Percentiles rank a stretch among this genome's conserved stretches.
Evolutionary conservation across 1,140 invertebrate genomes (phyloP).

Genomic region (Grapholita molesta): DNA sequence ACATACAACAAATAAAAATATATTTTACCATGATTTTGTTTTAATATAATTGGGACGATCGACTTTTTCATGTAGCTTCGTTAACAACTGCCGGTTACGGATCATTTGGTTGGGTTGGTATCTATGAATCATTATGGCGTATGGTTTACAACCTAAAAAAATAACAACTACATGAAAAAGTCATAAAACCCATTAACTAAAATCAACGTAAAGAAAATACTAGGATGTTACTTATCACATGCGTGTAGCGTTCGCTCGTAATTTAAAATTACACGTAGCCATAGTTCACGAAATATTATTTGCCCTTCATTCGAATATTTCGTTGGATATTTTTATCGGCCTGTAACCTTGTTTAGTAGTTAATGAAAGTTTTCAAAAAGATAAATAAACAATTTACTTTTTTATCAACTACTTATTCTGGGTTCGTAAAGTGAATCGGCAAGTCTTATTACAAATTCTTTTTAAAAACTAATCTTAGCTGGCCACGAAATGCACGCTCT

Average conservation of each 20-base stretch:
- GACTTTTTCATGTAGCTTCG: not conserved
- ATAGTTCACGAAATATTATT: not conserved
- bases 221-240: conserved; percentile 13
- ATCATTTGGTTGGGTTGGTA: too few relatives aligned
- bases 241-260: not conserved
- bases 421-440: not conserved
- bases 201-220: conserved; percentile 3
- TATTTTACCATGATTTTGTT: not conserved
- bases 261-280: not conserved
- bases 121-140: too few relatives aligned
- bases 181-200: not conserved
- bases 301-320: not conserved
- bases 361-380: too few relatives aligned
- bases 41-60: not conserved
- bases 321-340: not conserved
- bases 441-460: not conserved
- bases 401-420: too few relatives aligned
- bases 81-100: not conserved
- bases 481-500: too few relatives aligned
- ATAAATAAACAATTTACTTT: too few relatives aligned
- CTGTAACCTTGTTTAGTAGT: not conserved
- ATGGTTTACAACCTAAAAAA: not conserved
- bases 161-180: not conserved
- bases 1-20: conserved; percentile 13
- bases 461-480: too few relatives aligned